phyloP scores from a whole-genome alignment of 2,888 invertebrate genomes.

The Sinodicranocentrus sp. region DNA sequence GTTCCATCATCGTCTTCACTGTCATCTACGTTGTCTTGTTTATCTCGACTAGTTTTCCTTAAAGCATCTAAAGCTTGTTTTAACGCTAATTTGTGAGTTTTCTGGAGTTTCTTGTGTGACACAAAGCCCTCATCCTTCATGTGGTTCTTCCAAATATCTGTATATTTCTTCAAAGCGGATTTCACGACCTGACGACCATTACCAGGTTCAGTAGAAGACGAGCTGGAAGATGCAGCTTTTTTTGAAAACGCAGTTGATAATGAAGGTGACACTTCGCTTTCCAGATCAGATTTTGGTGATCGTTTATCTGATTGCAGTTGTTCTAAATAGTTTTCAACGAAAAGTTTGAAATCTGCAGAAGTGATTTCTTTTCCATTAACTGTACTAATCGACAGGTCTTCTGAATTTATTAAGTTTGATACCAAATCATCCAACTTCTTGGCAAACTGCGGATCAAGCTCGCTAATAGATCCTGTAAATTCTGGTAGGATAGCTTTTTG shows the following conservation, averaged over 20 bases:
- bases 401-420: conserved; percentile 51
- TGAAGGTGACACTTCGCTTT: too few species aligned
- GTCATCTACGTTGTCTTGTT: not conserved
- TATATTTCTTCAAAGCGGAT: not conserved
- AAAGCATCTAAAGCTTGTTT: not conserved
- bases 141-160: not conserved
- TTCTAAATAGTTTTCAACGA: conserved; percentile 54
- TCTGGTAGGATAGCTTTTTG: conserved; percentile 41
- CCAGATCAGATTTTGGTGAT: too few species aligned
- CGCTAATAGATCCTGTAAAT: conserved; percentile 59
- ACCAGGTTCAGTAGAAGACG: too few species aligned
- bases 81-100: conserved; percentile 10
- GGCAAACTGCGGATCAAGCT: conserved; percentile 24
- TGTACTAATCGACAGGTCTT: conserved; percentile 38
- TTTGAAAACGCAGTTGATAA: too few species aligned
- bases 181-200: too few species aligned
- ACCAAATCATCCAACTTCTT: conserved; percentile 61
- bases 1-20: not conserved
- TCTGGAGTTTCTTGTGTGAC: not conserved
- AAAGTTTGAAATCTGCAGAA: conserved; percentile 29
- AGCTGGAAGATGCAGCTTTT: too few species aligned
- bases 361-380: conserved; percentile 43
- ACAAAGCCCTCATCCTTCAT: not conserved
- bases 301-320: too few species aligned
- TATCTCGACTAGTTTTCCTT: not conserved